These are phyloP conservation scores for Formica selysi DNA, from an alignment of 1,140 invertebrate genomes.

Conservation along the genomic window DNA sequence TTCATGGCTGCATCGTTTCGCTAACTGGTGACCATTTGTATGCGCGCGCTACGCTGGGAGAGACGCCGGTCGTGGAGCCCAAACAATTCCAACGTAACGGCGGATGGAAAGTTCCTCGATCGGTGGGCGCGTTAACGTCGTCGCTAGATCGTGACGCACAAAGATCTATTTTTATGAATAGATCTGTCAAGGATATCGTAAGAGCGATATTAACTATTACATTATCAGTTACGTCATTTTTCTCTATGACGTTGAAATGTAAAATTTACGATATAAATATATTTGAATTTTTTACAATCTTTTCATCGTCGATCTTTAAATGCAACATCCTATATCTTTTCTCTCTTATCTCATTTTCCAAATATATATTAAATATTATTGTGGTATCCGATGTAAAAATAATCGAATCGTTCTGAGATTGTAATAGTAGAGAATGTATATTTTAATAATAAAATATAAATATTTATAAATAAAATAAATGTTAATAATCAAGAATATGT, in stretches of 20 bases:
- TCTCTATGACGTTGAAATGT: not conserved
- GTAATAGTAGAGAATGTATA: not conserved
- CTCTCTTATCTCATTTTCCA: not conserved
- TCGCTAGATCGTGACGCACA: conserved; percentile 41
- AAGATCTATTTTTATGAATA: conserved; percentile 34
- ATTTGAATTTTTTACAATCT: not conserved
- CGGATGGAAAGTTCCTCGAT: conserved; percentile 49
- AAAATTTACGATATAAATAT: conserved; percentile 22
- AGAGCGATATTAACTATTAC: not conserved
- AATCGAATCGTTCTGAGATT: not conserved
- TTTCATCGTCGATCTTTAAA: not conserved
- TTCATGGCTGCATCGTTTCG: conserved; percentile 44
- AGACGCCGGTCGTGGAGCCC: conserved; percentile 39
- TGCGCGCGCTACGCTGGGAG: conserved; percentile 25
- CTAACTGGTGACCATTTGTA: conserved; percentile 54
- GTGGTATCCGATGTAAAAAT: not conserved
- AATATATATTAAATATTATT: not conserved
- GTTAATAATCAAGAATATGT: too few species aligned
- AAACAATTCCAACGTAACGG: conserved; percentile 47
- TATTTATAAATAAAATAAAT: too few species aligned
- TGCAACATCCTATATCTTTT: not conserved
- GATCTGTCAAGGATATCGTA: not conserved
- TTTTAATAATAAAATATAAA: too few species aligned
- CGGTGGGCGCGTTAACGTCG: conserved; percentile 25
- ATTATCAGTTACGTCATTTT: conserved; percentile 3